These are phyloP conservation scores for Probosciger aterrimus DNA, from an alignment of 2,113 vertebrate genomes.

Conservation along the genomic window DNA sequence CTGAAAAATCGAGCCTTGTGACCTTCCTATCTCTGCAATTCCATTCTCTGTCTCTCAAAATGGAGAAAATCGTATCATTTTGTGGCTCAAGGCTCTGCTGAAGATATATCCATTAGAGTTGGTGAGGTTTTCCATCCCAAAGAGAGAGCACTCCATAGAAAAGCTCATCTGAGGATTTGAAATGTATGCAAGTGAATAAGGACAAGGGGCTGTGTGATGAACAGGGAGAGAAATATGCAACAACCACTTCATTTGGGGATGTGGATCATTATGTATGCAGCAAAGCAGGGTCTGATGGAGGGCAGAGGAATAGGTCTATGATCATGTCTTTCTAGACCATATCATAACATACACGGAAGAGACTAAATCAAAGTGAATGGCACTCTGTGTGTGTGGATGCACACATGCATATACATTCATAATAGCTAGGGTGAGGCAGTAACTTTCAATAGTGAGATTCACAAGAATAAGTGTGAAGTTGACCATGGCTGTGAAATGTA, in stretches of 20 bases:
- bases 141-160: background rate
- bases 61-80: background rate
- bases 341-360: background rate
- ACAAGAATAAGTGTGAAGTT: background rate
- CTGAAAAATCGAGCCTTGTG: background rate
- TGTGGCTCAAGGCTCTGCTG: background rate
- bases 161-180: background rate
- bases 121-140: background rate
- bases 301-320: background rate
- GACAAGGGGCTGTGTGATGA: background rate
- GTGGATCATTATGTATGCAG: background rate
- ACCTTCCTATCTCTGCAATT: background rate
- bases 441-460: background rate
- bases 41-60: rapidly evolving
- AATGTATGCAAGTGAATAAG: background rate
- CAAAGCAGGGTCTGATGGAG: background rate
- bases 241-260: rapidly evolving
- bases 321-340: background rate
- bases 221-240: background rate
- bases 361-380: background rate
- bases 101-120: background rate
- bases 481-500: background rate
- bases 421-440: background rate
- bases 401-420: background rate
- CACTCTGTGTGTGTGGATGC: background rate